These are phyloP conservation scores for Trichomalopsis sarcophagae DNA, from an alignment of 1,140 invertebrate genomes.

Conservation along the genomic window DNA sequence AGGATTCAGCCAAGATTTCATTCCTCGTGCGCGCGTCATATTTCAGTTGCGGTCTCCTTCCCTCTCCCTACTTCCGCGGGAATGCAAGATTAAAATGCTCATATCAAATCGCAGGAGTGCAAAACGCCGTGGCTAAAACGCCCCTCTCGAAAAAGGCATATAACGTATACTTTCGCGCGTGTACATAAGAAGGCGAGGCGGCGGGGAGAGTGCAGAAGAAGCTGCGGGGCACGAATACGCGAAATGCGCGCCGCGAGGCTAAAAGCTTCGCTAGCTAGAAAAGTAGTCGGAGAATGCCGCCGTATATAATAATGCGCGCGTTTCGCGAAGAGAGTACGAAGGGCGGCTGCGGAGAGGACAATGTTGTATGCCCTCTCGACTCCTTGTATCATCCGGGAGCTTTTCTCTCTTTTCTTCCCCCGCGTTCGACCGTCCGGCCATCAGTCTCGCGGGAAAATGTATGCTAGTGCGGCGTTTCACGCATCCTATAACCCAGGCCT, in stretches of 20 bases:
- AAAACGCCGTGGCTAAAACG: background rate
- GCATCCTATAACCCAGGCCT: too few species aligned
- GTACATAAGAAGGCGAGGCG: background rate
- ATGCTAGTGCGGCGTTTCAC: background rate
- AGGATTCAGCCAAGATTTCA: too few species aligned
- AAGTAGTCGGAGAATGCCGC: background rate
- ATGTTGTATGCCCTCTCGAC: constrained; percentile 42
- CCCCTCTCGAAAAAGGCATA: background rate
- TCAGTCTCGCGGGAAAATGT: background rate
- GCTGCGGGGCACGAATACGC: background rate
- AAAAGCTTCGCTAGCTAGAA: constrained; percentile 11
- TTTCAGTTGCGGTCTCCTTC: background rate
- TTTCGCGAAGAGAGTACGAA: background rate
- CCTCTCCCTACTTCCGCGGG: background rate
- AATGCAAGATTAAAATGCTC: constrained; percentile 35
- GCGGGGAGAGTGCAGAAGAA: background rate
- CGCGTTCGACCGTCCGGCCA: background rate
- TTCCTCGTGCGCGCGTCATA: too few species aligned
- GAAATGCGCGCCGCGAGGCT: background rate
- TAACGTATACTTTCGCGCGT: background rate
- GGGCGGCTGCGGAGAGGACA: background rate
- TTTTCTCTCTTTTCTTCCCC: background rate
- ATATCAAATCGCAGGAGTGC: constrained; percentile 20
- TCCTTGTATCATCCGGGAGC: background rate
- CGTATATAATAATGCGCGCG: background rate